Percentiles rank a stretch among this genome's conserved stretches.
Evolutionary conservation across 2,888 invertebrate genomes (phyloP).

Genomic region (Thera britannica): DNA sequence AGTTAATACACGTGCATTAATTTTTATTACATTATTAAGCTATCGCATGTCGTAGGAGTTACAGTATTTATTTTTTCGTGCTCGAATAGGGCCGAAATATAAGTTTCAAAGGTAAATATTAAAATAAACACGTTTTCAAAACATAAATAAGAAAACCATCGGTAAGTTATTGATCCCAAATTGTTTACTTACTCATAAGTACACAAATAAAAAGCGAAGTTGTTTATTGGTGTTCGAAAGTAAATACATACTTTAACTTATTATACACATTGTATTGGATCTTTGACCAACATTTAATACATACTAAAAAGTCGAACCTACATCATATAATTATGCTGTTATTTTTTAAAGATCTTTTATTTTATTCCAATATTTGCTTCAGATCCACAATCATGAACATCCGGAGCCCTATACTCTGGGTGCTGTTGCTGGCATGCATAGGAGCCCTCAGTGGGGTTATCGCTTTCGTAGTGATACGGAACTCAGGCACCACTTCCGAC

Average conservation of each 20-base stretch:
- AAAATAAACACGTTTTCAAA: no score
- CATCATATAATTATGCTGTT: no score
- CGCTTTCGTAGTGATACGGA: constrained; percentile 42
- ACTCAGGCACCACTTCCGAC: constrained; percentile 30
- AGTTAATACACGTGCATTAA: constrained; percentile 43
- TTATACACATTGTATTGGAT: no score
- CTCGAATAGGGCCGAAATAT: constrained; percentile 3
- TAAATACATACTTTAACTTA: no score
- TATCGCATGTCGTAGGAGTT: neutral
- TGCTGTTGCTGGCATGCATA: constrained; percentile 42
- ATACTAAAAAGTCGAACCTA: no score
- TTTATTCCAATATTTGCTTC: neutral
- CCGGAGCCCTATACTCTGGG: constrained; percentile 37
- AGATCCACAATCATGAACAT: constrained; percentile 16
- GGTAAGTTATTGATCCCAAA: no score
- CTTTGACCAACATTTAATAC: no score
- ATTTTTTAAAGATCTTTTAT: no score
- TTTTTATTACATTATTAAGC: constrained; percentile 36
- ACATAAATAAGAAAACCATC: neutral
- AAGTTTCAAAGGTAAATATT: neutral
- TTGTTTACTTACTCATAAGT: no score
- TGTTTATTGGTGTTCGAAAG: no score
- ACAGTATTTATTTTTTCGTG: constrained; percentile 15
- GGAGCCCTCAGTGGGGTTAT: constrained; percentile 41
- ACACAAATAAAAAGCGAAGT: no score